These are phyloP conservation scores for Oreochromis mossambicus DNA, from an alignment of 2,797 vertebrate genomes.

Conservation along the genomic window DNA sequence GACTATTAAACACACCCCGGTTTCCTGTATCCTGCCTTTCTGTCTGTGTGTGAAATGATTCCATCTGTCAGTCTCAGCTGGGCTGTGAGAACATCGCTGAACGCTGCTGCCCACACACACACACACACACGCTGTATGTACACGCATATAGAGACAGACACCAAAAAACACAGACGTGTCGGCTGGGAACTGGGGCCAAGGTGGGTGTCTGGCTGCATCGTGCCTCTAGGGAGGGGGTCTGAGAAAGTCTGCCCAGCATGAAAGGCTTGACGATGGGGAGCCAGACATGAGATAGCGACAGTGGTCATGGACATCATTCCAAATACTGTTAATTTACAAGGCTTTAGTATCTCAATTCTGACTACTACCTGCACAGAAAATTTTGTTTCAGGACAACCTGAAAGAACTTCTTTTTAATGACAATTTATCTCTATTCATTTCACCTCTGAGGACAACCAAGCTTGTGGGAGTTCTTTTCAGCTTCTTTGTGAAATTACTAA, in stretches of 20 bases:
- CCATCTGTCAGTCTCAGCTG: conserved; percentile 77
- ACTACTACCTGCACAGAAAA: background rate
- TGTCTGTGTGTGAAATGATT: conserved; percentile 73
- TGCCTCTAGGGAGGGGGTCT: conserved; percentile 27
- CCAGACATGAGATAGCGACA: background rate
- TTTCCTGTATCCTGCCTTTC: conserved; percentile 71
- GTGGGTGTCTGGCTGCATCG: conserved; percentile 55
- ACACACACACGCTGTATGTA: background rate
- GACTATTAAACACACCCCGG: conserved; percentile 61
- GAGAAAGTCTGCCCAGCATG: conserved; percentile 14
- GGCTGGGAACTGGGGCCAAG: conserved; percentile 51
- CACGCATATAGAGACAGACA: conserved; percentile 21
- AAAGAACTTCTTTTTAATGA: conserved; percentile 17
- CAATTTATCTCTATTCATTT: conserved; percentile 14
- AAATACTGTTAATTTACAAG: background rate
- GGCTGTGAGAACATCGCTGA: conserved; percentile 60
- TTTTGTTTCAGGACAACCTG: background rate
- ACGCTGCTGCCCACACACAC: conserved; percentile 20
- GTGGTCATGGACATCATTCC: background rate
- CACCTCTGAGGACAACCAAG: background rate
- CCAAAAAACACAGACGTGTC: conserved; percentile 52
- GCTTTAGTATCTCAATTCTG: background rate
- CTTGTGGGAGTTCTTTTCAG: conserved; percentile 19
- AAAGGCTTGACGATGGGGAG: conserved; percentile 21
- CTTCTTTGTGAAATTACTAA: conserved; percentile 10